phyloP scores from a whole-genome alignment of 2,888 invertebrate genomes.

The Geotrupes spiniger region DNA sequence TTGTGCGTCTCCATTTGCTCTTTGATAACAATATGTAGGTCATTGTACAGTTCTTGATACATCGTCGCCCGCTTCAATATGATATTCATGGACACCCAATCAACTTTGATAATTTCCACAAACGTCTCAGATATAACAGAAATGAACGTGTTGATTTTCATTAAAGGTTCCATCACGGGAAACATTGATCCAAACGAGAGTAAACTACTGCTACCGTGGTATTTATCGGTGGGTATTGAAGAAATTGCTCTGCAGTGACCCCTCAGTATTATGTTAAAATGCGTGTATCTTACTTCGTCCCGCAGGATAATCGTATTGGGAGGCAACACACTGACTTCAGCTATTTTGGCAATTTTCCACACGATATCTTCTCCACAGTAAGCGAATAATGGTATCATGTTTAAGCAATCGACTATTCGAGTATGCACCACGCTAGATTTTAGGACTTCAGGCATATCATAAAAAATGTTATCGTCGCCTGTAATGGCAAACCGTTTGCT shows the following conservation, averaged over 20 bases:
- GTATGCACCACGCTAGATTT: conserved; percentile 16
- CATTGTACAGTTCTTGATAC: conserved; percentile 5
- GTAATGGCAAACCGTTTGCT: conserved; percentile 46
- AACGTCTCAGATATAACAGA: conserved; percentile 22
- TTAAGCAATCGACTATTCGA: conserved; percentile 17
- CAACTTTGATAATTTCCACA: conserved; percentile 23
- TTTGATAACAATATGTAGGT: conserved; percentile 9
- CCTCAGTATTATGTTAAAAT: conserved; percentile 21
- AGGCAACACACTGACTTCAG: conserved; percentile 20
- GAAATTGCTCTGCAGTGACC: conserved; percentile 24
- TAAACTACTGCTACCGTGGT: conserved; percentile 12
- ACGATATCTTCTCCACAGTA: conserved; percentile 11
- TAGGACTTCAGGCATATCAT: conserved; percentile 20
- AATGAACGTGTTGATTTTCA: conserved; percentile 20
- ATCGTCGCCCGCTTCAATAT: conserved; percentile 17
- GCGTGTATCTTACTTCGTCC: conserved; percentile 4
- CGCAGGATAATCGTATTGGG: conserved; percentile 15
- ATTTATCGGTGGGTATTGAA: conserved; percentile 23
- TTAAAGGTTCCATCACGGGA: conserved; percentile 25
- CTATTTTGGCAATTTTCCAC: conserved; percentile 6
- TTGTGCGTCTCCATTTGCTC: conserved; percentile 16
- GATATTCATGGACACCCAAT: conserved; percentile 11
- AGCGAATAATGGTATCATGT: conserved; percentile 21
- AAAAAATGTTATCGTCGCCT: conserved; percentile 16
- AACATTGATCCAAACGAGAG: conserved; percentile 22